Evolutionary conservation across 2,888 invertebrate species (phyloP).

Genomic region (Euproctis similis): DNA sequence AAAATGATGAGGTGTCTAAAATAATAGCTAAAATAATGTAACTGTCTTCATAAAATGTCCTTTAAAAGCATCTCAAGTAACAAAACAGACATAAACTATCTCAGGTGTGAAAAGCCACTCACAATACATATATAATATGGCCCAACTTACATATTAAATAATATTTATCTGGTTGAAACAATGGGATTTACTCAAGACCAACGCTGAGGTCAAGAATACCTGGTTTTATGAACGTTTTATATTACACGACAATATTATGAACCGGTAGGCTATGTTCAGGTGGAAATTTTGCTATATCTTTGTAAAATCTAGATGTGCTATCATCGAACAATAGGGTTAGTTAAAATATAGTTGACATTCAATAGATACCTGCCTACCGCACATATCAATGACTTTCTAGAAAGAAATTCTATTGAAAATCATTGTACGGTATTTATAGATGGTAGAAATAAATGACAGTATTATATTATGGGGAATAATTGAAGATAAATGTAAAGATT

Average conservation of each 20-base stretch:
- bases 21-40: too few relatives aligned
- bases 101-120: slow-evolving; percentile 21
- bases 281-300: background rate
- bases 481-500: too few relatives aligned
- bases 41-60: slow-evolving; percentile 3
- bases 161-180: slow-evolving; percentile 26
- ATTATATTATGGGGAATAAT: too few relatives aligned
- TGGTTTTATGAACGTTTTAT: slow-evolving; percentile 2
- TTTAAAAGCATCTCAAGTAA: slow-evolving; percentile 3
- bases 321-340: background rate
- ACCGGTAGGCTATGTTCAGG: background rate
- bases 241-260: slow-evolving; percentile 2
- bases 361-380: too few relatives aligned
- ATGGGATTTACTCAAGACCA: slow-evolving; percentile 26
- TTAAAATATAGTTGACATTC: too few relatives aligned
- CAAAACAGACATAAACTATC: slow-evolving; percentile 8
- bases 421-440: too few relatives aligned
- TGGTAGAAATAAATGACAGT: too few relatives aligned
- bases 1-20: too few relatives aligned
- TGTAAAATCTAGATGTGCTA: background rate
- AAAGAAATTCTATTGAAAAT: too few relatives aligned
- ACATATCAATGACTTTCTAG: too few relatives aligned
- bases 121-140: slow-evolving; percentile 9
- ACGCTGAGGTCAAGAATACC: slow-evolving; percentile 17
- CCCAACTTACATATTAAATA: slow-evolving; percentile 25